phyloP scores from a whole-genome alignment of 1,140 invertebrate genomes.

The Drosophila bocqueti region DNA sequence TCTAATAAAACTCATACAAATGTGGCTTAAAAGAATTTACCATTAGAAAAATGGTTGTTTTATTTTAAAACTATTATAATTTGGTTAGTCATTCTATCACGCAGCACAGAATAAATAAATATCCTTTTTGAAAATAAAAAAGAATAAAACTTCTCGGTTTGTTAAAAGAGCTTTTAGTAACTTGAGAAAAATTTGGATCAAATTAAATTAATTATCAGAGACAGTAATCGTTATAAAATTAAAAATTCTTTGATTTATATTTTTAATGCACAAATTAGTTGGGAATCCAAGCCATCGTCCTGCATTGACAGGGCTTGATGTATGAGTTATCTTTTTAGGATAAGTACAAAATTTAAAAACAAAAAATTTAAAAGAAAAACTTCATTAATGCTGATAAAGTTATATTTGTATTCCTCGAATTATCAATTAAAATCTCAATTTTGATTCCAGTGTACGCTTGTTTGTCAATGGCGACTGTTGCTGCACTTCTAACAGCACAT shows the following conservation, averaged over 20 bases:
- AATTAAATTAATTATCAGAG: neutral
- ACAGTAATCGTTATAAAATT: no score
- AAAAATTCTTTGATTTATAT: no score
- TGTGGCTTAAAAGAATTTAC: no score
- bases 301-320: no score
- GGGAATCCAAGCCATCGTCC: neutral
- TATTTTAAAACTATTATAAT: neutral
- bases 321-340: no score
- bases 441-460: conserved; percentile 18
- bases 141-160: neutral
- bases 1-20: no score
- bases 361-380: neutral
- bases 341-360: neutral
- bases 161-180: neutral
- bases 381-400: neutral
- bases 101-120: neutral
- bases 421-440: neutral
- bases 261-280: neutral
- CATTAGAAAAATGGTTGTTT: no score
- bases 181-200: no score
- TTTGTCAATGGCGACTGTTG: conserved; percentile 62
- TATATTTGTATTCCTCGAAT: neutral
- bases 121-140: neutral
- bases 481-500: conserved; percentile 68
- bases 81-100: neutral